A percentile compares a stretch with the other conserved stretches of the same genome.
Evolutionary conservation across 2,113 vertebrate genomes (phyloP).

Genomic region (Ctenomys sociabilis): DNA sequence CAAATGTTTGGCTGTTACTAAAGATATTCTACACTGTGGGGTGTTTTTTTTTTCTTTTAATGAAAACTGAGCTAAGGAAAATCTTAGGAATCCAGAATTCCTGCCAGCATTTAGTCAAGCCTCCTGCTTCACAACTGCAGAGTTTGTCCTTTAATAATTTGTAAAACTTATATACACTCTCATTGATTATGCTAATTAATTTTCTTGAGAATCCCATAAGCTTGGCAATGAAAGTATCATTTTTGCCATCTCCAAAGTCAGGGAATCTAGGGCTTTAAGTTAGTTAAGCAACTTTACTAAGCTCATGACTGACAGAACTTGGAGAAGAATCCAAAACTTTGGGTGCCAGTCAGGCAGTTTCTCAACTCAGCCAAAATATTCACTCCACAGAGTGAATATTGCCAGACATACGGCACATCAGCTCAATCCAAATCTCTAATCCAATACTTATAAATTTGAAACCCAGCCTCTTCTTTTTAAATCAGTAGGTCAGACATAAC

Average conservation of each 20-base stretch:
- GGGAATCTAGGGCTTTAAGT: slow-evolving; percentile 5
- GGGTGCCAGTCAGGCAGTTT: slow-evolving; percentile 1
- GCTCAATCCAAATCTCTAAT: slow-evolving; percentile 57
- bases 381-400: background rate
- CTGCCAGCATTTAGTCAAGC: slow-evolving; percentile 54
- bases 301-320: slow-evolving; percentile 61
- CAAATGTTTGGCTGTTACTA: slow-evolving; percentile 56
- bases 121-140: background rate
- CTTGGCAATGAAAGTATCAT: slow-evolving; percentile 61
- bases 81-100: slow-evolving; percentile 46
- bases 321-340: slow-evolving; percentile 47
- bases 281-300: slow-evolving; percentile 59
- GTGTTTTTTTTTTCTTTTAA: too few species aligned
- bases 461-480: slow-evolving; percentile 11
- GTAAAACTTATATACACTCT: background rate
- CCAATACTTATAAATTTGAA: slow-evolving; percentile 56
- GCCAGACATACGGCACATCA: background rate
- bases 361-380: background rate
- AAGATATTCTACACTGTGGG: slow-evolving; percentile 54
- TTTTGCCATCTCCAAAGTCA: slow-evolving; percentile 59
- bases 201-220: slow-evolving; percentile 28
- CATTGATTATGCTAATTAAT: slow-evolving; percentile 73
- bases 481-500: background rate
- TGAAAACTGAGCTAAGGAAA: slow-evolving; percentile 61
- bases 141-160: background rate